These are phyloP conservation scores for Bergia sp. DNA, from an alignment of 92 coral and sea anemone species.

Conservation along the genomic window DNA sequence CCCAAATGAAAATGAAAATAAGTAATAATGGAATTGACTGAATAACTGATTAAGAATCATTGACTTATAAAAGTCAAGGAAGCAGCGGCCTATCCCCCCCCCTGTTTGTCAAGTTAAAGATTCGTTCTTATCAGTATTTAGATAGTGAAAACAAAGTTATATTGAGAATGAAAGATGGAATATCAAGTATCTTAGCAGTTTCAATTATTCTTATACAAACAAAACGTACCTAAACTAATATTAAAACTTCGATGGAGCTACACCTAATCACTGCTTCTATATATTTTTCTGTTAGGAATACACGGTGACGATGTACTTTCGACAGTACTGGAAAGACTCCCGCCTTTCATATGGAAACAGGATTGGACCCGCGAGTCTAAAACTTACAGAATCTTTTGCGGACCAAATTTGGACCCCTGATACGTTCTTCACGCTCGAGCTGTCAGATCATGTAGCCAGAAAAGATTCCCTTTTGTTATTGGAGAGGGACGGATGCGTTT, in stretches of 20 bases:
- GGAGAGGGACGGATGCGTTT: conserved; percentile 32
- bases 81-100: too few relatives aligned
- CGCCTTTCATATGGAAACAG: conserved; percentile 38
- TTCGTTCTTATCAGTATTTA: too few relatives aligned
- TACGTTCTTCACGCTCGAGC: conserved; percentile 49
- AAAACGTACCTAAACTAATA: too few relatives aligned
- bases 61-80: too few relatives aligned
- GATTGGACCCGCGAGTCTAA: conserved; percentile 25
- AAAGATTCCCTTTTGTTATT: conserved; percentile 41
- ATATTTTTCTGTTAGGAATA: conserved; percentile 37
- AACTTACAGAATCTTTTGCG: conserved; percentile 27
- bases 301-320: conserved; percentile 52
- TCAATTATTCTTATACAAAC: too few relatives aligned
- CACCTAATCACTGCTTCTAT: background rate
- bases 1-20: too few relatives aligned
- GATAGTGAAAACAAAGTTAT: too few relatives aligned
- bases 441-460: conserved; percentile 40
- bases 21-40: too few relatives aligned
- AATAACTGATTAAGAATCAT: too few relatives aligned
- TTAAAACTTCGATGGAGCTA: background rate
- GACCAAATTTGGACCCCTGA: conserved; percentile 56
- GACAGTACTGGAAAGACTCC: conserved; percentile 52
- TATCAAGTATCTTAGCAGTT: too few relatives aligned
- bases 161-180: too few relatives aligned
- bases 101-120: too few relatives aligned